Evolutionary conservation across 1,140 invertebrate species (phyloP).

Genomic region (Papilio polytes): DNA sequence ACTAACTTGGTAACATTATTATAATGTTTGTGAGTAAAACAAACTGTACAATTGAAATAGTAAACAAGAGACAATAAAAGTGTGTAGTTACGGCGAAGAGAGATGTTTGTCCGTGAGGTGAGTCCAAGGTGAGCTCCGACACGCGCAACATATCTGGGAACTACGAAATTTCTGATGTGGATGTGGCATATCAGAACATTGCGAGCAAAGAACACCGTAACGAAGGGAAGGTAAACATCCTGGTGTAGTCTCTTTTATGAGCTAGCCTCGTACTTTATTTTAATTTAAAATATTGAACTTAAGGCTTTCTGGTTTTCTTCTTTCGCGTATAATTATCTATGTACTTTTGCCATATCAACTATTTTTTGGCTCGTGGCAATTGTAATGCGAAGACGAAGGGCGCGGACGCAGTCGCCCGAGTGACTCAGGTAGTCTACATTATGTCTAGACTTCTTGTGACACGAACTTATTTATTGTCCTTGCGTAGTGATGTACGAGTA

Average conservation of each 20-base stretch:
- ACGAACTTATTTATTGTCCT: slow-evolving; percentile 17
- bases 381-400: slow-evolving; percentile 12
- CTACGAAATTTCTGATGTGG: neutral
- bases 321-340: neutral
- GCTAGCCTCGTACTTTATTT: neutral
- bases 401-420: slow-evolving; percentile 31
- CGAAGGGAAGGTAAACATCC: no score
- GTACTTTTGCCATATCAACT: neutral
- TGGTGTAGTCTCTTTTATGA: neutral
- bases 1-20: neutral
- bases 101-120: slow-evolving; percentile 16
- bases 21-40: neutral
- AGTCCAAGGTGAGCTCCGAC: slow-evolving; percentile 20
- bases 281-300: neutral
- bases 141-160: no score
- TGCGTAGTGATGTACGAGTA: slow-evolving; percentile 1
- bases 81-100: neutral
- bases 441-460: slow-evolving; percentile 28
- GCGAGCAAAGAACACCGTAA: neutral
- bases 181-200: neutral
- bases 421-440: slow-evolving; percentile 38
- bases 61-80: neutral
- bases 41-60: slow-evolving; percentile 5
- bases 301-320: neutral
- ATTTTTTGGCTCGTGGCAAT: neutral